Percentiles rank a stretch among this genome's conserved stretches.
phyloP scores from a whole-genome alignment of 2,888 invertebrate species.

The Folsomia manolachei region DNA sequence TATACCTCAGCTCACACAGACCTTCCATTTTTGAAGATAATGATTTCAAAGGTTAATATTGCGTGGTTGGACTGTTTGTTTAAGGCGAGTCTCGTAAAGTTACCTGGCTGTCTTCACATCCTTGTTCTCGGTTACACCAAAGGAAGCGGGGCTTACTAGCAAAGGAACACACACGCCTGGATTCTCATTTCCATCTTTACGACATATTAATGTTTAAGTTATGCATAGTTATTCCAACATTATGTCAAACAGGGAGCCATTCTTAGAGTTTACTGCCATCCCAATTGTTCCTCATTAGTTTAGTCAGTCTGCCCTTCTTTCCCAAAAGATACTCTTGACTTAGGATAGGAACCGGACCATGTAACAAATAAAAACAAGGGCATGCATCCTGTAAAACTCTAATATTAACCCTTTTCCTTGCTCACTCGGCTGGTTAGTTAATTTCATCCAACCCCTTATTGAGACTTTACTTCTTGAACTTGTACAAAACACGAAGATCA shows the following conservation, averaged over 20 bases:
- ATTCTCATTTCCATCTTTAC: constrained; percentile 26
- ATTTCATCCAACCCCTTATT: background rate
- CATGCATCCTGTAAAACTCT: too few species aligned
- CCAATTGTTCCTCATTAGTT: constrained; percentile 30
- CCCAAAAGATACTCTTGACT: background rate
- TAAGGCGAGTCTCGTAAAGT: constrained; percentile 14
- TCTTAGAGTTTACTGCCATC: constrained; percentile 26
- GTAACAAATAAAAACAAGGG: background rate
- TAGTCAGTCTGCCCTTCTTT: background rate
- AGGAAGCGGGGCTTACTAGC: background rate
- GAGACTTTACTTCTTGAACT: constrained; percentile 12
- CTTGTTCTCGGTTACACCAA: background rate
- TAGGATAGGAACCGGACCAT: background rate
- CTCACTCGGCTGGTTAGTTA: too few species aligned
- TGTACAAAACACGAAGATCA: constrained; percentile 6
- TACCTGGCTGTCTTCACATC: constrained; percentile 20
- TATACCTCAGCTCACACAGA: too few species aligned
- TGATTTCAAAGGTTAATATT: too few species aligned
- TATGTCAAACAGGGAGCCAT: constrained; percentile 32
- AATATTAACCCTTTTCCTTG: too few species aligned
- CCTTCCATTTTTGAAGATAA: too few species aligned
- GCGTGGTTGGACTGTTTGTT: constrained; percentile 1
- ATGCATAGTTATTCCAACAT: constrained; percentile 33
- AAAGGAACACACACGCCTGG: constrained; percentile 30
- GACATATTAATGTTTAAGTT: constrained; percentile 30